Base-by-base conservation (phyloP, 2,113 vertebrate species). In the Bostrychus sinensis region DNA sequence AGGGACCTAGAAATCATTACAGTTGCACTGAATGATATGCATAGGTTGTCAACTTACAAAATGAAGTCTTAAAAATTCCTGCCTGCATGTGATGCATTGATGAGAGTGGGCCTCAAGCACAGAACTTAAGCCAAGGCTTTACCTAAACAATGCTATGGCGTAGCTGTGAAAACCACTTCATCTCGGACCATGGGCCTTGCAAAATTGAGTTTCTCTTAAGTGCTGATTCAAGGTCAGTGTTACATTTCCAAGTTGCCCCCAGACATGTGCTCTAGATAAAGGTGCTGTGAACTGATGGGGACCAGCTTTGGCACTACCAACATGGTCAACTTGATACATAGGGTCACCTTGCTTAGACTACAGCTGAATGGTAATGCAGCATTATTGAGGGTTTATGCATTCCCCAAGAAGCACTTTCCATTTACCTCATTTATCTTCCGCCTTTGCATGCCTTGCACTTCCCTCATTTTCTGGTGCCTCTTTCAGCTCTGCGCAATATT, bases 211-310 rank as follows among this genome's bases (percentile, higher is more conserved):
- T 50, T 53, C 66, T 81, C 51, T 55, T 56, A 68, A 70, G 75
- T 77, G 62, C 57, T 63, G 64, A 77, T 78, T 86, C 87, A 89
- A 90, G 89, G 86, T 90, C 87, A 89, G 84, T 75, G 79, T 86
- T 83, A 63, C 67, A 70, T 80, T 62, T 87, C 55, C 61, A 62
- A 57, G 55, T 66, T 64, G 66, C 81, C 81, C 70, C 51, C 73
- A 69, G 58, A 66, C 55, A 38, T 53, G 48, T 72, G 56, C 66
- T 77, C 61, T 30, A 64, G 23, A 48, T 75, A 46, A 30, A 45
- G 61, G 48, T 28, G 46, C 22, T 56, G 36, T 37, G 28, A 64
- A 75, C 60, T 48, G 68, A 56, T 23, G 17, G 54, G 22, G 45
- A 42, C 32, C 30, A 30, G 36, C 20, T 66, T 76, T 55, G 22